Evolutionary conservation across 2,797 vertebrate species (phyloP).

Genomic region (Pangasius larnaudii): DNA sequence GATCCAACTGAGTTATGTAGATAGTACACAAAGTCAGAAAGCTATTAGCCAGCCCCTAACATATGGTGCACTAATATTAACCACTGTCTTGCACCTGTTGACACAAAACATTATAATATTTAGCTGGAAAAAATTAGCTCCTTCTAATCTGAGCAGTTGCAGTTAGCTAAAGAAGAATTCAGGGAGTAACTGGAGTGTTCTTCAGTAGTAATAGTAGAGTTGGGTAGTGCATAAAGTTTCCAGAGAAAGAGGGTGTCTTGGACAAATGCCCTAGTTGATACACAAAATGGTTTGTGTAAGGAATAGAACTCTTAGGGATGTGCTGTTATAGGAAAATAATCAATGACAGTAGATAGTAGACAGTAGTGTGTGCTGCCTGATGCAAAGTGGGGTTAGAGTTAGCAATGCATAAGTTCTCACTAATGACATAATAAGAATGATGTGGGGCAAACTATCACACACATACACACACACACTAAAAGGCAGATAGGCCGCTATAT

Average conservation of each 20-base stretch:
- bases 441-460: neutral
- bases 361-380: neutral
- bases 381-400: neutral
- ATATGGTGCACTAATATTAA: neutral
- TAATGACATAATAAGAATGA: neutral
- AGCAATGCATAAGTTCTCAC: neutral
- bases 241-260: neutral
- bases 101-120: neutral
- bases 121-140: neutral
- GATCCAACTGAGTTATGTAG: no score
- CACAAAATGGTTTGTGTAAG: neutral
- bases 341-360: neutral
- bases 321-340: neutral
- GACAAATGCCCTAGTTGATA: neutral
- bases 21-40: no score
- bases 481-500: no score
- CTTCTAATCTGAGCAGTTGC: neutral
- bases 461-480: neutral
- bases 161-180: neutral
- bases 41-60: neutral
- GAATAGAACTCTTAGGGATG: neutral
- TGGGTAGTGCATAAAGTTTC: neutral
- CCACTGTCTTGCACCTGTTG: neutral
- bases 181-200: neutral
- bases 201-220: neutral